Conservation (phyloP, 2,888 invertebrate genomes). For the Unio delphinus region DNA sequence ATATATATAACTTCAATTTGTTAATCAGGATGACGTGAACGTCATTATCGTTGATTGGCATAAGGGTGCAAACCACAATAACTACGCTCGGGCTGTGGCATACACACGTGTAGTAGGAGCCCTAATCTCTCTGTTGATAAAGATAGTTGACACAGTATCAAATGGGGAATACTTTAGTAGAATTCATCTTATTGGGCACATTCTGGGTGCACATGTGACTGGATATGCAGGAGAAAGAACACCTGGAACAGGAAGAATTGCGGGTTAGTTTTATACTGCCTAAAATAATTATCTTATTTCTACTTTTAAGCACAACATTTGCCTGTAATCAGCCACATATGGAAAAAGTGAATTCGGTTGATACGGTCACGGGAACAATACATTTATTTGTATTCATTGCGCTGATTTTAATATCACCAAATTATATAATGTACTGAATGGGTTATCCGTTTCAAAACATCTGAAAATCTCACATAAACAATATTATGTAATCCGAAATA, state of each 20-base stretch:
- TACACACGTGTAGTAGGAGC: constrained; percentile 67
- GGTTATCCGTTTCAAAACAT: no score
- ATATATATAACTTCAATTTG: no score
- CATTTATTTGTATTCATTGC: no score
- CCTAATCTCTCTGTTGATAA: constrained; percentile 52
- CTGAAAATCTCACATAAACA: no score
- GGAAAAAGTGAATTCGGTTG: no score
- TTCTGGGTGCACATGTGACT: constrained; percentile 88
- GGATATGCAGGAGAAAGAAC: constrained; percentile 84
- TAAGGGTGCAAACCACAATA: constrained; percentile 39
- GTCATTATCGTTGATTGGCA: constrained; percentile 46
- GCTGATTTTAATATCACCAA: no score
- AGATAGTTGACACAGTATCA: constrained; percentile 29
- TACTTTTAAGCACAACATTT: no score
- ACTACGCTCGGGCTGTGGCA: constrained; percentile 65
- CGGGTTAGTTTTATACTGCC: constrained; percentile 37
- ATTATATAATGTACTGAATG: no score
- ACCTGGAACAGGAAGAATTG: constrained; percentile 57
- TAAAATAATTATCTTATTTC: background rate
- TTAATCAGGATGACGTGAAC: constrained; percentile 38
- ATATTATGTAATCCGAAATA: no score
- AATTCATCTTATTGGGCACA: constrained; percentile 90
- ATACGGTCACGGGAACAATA: no score
- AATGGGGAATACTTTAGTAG: constrained; percentile 12
- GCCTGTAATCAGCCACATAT: no score